Percentiles rank a stretch among this genome's conserved stretches.
Evolutionary conservation across 2,113 vertebrate genomes (phyloP).

Genomic region (zebrafish (Danio rerio)): DNA sequence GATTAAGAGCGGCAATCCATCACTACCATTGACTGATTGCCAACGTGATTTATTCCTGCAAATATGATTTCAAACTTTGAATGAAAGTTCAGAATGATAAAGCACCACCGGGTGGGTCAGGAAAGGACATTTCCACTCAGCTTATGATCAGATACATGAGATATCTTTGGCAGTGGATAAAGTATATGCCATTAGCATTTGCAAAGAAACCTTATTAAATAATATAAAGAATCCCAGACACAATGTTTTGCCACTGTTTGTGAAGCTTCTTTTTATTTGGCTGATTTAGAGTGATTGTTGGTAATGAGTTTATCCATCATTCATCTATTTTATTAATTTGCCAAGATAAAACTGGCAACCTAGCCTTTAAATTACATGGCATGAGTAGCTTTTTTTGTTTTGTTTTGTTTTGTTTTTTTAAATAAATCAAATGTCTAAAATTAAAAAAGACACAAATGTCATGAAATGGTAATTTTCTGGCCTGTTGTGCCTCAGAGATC

Average conservation of each 20-base stretch:
- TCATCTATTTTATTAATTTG: background rate
- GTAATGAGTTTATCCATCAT: background rate
- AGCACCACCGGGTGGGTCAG: background rate
- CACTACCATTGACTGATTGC: slow-evolving; percentile 27
- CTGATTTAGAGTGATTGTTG: background rate
- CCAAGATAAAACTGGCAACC: background rate
- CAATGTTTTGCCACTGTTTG: background rate
- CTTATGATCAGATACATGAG: background rate
- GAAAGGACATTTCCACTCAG: background rate
- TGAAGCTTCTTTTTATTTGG: background rate
- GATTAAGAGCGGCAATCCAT: slow-evolving; percentile 18
- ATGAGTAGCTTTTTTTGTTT: background rate
- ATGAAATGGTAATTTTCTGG: background rate
- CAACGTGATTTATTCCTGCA: slow-evolving; percentile 15
- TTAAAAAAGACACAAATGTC: too few species aligned
- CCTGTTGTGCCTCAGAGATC: background rate
- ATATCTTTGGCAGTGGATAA: background rate
- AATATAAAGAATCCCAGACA: background rate
- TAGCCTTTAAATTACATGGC: background rate
- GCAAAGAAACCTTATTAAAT: background rate
- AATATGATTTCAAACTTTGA: slow-evolving; percentile 20
- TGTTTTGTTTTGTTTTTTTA: background rate
- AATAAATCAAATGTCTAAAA: background rate
- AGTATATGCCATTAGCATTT: background rate
- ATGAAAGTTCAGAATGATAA: slow-evolving; percentile 28